Percentiles rank a stretch among this genome's conserved stretches.
Evolutionary conservation across 2,113 vertebrate genomes (phyloP).

Genomic region (Corvus moneduloides): DNA sequence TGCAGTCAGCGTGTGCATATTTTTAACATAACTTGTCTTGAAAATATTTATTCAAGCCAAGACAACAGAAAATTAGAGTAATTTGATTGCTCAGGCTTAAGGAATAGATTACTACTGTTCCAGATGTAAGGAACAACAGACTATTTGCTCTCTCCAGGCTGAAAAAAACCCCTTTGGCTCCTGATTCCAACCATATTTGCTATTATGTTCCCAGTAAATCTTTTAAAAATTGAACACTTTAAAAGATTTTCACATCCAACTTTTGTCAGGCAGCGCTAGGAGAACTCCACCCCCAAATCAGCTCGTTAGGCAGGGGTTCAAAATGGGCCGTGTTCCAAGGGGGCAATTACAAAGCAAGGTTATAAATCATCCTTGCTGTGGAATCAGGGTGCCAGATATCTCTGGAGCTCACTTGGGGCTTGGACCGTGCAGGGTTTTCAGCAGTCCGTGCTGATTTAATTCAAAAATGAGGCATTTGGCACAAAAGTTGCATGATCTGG

Average conservation of each 20-base stretch:
- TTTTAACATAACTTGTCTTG: conserved; percentile 64
- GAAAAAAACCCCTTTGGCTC: conserved; percentile 9
- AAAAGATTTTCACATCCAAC: background rate
- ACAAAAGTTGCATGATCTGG: background rate
- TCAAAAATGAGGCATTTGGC: background rate
- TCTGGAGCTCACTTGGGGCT: background rate
- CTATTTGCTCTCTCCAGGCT: conserved; percentile 18
- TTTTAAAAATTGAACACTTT: background rate
- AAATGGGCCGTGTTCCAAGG: background rate
- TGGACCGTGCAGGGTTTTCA: background rate
- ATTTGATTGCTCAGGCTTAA: conserved; percentile 42
- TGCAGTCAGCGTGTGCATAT: conserved; percentile 2
- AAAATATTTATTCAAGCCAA: conserved; percentile 61
- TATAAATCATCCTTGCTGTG: conserved; percentile 6
- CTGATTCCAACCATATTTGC: background rate
- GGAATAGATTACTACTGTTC: conserved; percentile 33
- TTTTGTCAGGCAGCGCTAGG: background rate
- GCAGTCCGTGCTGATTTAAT: background rate
- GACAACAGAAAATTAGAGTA: conserved; percentile 65
- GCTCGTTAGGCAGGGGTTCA: background rate
- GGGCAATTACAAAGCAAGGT: background rate
- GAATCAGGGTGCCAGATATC: background rate
- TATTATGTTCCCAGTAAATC: conserved; percentile 40
- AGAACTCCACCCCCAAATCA: background rate
- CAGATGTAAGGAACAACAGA: conserved; percentile 48